These are phyloP conservation scores for Acanthurus lineatus DNA, from an alignment of 2,797 vertebrate genomes.

Conservation along the genomic window DNA sequence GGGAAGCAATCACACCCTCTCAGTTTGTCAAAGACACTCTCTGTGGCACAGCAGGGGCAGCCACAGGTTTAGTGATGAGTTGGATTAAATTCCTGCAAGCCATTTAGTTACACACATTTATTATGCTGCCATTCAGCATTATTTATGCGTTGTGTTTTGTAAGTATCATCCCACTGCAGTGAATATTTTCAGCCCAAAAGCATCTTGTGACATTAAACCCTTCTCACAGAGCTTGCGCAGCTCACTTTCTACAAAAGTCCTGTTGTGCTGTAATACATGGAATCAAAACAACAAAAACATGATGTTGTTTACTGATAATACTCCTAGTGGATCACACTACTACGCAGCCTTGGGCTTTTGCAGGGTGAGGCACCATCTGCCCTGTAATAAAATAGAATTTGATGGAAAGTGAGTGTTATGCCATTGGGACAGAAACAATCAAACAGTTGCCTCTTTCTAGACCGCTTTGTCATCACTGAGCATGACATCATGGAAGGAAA, in stretches of 20 bases:
- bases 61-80: conserved; percentile 17
- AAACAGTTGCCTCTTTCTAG: conserved; percentile 33
- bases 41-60: conserved; percentile 49
- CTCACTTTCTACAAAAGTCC: conserved; percentile 2
- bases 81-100: conserved; percentile 57
- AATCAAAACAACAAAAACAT: conserved; percentile 37
- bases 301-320: conserved; percentile 43
- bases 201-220: conserved; percentile 41
- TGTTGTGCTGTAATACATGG: conserved; percentile 35
- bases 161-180: conserved; percentile 1
- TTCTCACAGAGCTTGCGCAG: neutral
- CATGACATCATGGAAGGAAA: conserved; percentile 51
- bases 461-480: conserved; percentile 17
- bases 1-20: conserved; percentile 73
- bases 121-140: conserved; percentile 13
- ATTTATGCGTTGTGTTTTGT: neutral
- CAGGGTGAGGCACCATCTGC: conserved; percentile 41
- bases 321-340: conserved; percentile 16
- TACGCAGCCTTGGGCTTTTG: conserved; percentile 15
- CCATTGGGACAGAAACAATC: conserved; percentile 38
- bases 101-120: conserved; percentile 21
- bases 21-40: conserved; percentile 75
- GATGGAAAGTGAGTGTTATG: conserved; percentile 21
- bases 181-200: conserved; percentile 9
- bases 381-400: conserved; percentile 22